Conservation (phyloP, 2,797 vertebrate genomes). For the Crypturellus tataupa region DNA sequence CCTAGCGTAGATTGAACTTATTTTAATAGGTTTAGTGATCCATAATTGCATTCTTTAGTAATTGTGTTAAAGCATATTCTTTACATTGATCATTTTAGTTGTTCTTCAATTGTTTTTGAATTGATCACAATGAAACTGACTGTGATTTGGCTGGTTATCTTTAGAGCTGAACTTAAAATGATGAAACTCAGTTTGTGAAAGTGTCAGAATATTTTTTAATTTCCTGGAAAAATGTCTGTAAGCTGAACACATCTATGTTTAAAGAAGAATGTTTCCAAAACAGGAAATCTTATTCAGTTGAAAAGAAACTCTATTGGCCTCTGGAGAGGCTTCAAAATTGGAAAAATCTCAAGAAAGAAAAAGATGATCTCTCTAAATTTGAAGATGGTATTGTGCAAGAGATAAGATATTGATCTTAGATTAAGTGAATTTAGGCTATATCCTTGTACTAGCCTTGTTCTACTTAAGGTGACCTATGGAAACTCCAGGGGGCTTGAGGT, state of each 20-base stretch:
- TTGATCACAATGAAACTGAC: constrained; percentile 25
- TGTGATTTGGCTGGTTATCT: constrained; percentile 1
- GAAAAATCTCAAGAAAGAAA: constrained; percentile 27
- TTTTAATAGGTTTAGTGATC: constrained; percentile 37
- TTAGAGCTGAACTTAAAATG: not conserved
- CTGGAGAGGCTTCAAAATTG: not conserved
- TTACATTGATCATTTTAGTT: constrained; percentile 49
- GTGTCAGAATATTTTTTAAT: constrained; percentile 20
- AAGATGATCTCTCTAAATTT: not conserved
- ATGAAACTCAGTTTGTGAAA: not conserved
- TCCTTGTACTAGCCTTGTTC: not conserved
- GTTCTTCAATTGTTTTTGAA: constrained; percentile 57
- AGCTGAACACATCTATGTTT: not conserved
- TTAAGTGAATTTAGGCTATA: constrained; percentile 28
- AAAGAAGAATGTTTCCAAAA: not conserved
- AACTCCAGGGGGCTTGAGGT: not conserved
- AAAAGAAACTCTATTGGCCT: not conserved
- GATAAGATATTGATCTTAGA: constrained; percentile 10
- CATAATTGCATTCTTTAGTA: constrained; percentile 43
- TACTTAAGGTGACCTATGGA: not conserved
- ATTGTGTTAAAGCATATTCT: constrained; percentile 41
- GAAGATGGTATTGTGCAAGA: not conserved
- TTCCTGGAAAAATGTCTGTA: not conserved
- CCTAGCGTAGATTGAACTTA: constrained; percentile 6
- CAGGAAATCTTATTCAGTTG: not conserved